These are phyloP conservation scores for Eremophila alpestris DNA, from an alignment of 2,797 vertebrate genomes.

Conservation along the genomic window DNA sequence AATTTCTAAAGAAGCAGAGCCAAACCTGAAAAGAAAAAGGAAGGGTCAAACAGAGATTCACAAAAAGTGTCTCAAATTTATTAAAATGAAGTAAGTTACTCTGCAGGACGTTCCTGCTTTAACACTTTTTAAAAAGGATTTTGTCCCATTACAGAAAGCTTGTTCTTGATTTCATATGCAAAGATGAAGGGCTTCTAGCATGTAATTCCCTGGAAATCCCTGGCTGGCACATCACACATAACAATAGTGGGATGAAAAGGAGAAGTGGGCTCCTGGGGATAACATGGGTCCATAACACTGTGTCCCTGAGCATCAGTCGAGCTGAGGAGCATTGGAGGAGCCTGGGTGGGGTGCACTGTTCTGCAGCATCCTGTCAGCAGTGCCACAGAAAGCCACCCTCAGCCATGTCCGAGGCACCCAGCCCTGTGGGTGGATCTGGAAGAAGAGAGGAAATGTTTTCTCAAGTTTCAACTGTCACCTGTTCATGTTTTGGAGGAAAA, in stretches of 20 bases:
- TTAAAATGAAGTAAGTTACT: neutral
- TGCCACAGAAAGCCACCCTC: neutral
- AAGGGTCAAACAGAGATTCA: neutral
- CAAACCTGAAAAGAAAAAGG: neutral
- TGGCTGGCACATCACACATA: neutral
- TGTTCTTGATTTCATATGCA: neutral
- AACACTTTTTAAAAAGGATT: neutral
- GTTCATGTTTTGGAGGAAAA: neutral
- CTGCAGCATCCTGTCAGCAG: neutral
- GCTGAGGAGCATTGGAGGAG: neutral
- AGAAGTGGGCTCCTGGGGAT: neutral
- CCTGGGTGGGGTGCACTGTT: accelerated
- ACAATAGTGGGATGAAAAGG: neutral
- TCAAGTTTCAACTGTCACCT: neutral
- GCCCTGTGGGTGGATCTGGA: neutral
- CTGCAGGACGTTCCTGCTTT: neutral
- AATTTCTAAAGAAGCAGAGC: neutral
- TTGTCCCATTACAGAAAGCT: neutral
- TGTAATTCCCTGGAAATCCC: neutral
- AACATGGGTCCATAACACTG: accelerated
- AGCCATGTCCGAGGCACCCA: neutral
- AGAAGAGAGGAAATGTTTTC: neutral
- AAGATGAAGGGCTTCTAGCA: neutral
- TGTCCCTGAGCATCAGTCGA: neutral
- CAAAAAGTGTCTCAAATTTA: neutral